Evolutionary conservation across 2,113 vertebrate genomes (phyloP).

Genomic region (Gymnogyps californianus): DNA sequence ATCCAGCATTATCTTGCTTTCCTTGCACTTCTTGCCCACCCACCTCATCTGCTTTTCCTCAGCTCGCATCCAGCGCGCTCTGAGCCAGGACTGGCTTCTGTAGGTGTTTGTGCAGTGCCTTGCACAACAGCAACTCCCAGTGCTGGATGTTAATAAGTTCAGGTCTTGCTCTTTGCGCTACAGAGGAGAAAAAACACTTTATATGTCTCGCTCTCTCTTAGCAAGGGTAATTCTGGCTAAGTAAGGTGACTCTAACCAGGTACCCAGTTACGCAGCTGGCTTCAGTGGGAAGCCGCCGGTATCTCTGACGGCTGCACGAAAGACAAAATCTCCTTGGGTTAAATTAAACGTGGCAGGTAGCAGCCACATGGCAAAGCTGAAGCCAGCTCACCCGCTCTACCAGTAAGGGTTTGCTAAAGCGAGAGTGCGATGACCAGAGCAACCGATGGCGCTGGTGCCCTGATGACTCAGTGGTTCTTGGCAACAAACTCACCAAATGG

Average conservation of each 20-base stretch:
- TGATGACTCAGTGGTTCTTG: not conserved
- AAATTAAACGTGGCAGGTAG: not conserved
- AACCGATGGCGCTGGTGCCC: accelerated
- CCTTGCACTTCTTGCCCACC: not conserved
- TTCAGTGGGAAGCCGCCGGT: not conserved
- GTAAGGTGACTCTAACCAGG: too few species aligned
- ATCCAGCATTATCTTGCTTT: not conserved
- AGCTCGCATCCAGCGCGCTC: accelerated
- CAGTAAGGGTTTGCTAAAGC: not conserved
- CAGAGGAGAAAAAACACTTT: not conserved
- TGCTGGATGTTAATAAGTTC: not conserved
- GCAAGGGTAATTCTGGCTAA: not conserved
- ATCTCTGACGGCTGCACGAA: accelerated
- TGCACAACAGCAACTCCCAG: not conserved
- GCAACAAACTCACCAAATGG: not conserved
- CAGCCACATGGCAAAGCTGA: not conserved
- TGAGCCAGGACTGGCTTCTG: not conserved
- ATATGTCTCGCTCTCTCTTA: accelerated
- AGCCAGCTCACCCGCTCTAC: not conserved
- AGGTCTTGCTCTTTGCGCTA: not conserved
- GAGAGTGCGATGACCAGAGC: not conserved
- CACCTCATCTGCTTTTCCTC: not conserved
- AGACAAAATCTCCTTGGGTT: too few species aligned
- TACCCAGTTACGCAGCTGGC: not conserved
- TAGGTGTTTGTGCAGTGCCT: not conserved